Evolutionary conservation across 1,140 invertebrate species (phyloP), one percentile per base, ranked within the genome.

Genomic region (Drosophila prosaltans): DNA sequence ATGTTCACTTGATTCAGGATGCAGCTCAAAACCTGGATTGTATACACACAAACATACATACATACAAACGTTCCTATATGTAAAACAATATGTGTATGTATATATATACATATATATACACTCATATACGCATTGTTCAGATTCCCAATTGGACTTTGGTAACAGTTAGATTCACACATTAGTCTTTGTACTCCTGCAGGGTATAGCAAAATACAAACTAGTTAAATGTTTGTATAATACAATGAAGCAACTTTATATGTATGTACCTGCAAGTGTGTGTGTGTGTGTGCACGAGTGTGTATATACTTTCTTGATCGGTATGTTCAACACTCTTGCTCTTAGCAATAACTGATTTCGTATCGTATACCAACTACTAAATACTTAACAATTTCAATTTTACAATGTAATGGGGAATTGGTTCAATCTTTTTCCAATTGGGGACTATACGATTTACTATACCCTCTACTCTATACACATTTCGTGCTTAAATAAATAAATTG

Each of bases 401-500:
- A 36, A 36, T 36, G 32, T 36, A 36, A 36, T 36, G 32, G 2
- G 28, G 28, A 30, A 16, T 16, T 36, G 32, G 32, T 36, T 36
- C 1, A 36, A 36, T 51, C 3, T 43, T 43, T 51, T 51, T 51
- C 45, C 45, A 51, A 51, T 16, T 24, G n/a, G 57, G 39, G 16
- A 16, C 16, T 16, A 16, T 16, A 43, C 10, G 64, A 73, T 78
- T 72, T 65, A 62, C 48, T 28, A 48, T n/a, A 65, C 30, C 39
- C 16, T 16, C 16, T 28, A 67, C 74, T 59, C 73, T 65, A 51
- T 24, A 24, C 45, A 84, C 83, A 80, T 83, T 86, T 88, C 76
- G 80, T 78, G 83, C 77, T 88, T 88, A 88, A 88, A 88, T 89
- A 88, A 88, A 88, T 88, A 88, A 88, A 88, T 88, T 88, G 84